A percentile compares a stretch with the other conserved stretches of the same genome.
These are phyloP conservation scores for Pardalotus punctatus DNA, from an alignment of 2,113 vertebrate genomes.

Conservation along the genomic window DNA sequence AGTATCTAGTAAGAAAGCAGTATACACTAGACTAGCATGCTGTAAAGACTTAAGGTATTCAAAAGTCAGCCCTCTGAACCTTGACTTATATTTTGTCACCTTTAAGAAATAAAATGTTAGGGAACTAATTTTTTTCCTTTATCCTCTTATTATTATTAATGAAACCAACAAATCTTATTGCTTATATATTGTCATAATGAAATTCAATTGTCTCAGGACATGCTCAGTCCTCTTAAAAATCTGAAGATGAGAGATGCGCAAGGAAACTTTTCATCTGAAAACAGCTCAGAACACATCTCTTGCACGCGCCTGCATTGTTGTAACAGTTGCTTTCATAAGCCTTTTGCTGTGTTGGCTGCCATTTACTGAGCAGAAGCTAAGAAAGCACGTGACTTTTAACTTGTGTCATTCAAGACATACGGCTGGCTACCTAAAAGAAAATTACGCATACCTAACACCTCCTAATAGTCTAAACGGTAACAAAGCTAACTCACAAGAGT, in stretches of 20 bases:
- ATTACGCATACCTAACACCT: not conserved
- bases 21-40: not conserved
- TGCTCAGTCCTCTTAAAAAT: not conserved
- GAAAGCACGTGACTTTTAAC: fast-evolving
- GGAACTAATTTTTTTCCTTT: not conserved
- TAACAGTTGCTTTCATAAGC: not conserved
- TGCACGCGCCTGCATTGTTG: not conserved
- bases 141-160: not conserved
- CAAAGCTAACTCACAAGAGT: not conserved
- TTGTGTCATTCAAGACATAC: not conserved
- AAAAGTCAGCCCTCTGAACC: not conserved
- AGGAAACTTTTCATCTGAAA: not conserved
- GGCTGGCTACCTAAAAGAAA: not conserved
- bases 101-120: not conserved
- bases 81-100: not conserved
- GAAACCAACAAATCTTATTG: not conserved
- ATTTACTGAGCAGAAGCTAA: not conserved
- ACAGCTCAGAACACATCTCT: not conserved
- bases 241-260: not conserved
- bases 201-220: not conserved
- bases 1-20: not conserved
- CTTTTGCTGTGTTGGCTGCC: not conserved
- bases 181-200: not conserved
- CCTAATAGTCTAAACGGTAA: not conserved
- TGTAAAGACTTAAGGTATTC: not conserved